Conservation (phyloP, 2,888 invertebrate species). For the Agriopis marginaria region DNA sequence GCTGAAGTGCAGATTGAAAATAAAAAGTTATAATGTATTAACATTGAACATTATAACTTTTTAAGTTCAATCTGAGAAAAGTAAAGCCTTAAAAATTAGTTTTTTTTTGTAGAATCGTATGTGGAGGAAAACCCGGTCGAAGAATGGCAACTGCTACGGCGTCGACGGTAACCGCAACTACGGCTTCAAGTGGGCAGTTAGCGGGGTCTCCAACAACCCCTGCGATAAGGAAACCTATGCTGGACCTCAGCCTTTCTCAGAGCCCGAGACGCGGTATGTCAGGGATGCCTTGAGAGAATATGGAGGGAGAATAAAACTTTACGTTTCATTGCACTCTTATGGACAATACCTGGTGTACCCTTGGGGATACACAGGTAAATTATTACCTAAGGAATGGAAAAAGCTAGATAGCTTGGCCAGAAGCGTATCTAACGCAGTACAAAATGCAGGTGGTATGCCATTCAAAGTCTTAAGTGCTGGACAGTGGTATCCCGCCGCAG, state of each 20-base stretch:
- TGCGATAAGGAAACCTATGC: constrained; percentile 87
- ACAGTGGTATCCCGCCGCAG: constrained; percentile 87
- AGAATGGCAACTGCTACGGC: constrained; percentile 80
- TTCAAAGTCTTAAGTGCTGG: constrained; percentile 81
- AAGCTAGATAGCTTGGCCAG: constrained; percentile 75
- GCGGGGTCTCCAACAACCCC: constrained; percentile 87
- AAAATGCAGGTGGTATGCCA: constrained; percentile 71
- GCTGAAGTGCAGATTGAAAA: too few species aligned
- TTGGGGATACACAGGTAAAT: constrained; percentile 86
- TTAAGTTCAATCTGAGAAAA: too few species aligned
- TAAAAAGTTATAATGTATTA: too few species aligned
- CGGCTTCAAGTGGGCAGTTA: constrained; percentile 88
- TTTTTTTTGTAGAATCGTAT: constrained; percentile 83
- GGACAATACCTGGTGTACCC: constrained; percentile 88
- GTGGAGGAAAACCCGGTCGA: constrained; percentile 88
- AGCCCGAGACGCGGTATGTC: constrained; percentile 86
- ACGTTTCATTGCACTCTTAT: constrained; percentile 90
- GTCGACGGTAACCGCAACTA: constrained; percentile 91
- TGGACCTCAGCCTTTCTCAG: constrained; percentile 87
- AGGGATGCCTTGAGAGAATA: constrained; percentile 82
- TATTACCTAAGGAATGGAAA: constrained; percentile 78
- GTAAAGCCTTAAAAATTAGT: neutral
- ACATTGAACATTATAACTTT: too few species aligned
- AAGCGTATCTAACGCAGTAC: constrained; percentile 73
- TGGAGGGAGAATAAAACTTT: constrained; percentile 85